Evolutionary conservation across 2,888 invertebrate genomes (phyloP), one percentile per base, ranked within the genome.

Genomic region (Melinaea marsaeus): DNA sequence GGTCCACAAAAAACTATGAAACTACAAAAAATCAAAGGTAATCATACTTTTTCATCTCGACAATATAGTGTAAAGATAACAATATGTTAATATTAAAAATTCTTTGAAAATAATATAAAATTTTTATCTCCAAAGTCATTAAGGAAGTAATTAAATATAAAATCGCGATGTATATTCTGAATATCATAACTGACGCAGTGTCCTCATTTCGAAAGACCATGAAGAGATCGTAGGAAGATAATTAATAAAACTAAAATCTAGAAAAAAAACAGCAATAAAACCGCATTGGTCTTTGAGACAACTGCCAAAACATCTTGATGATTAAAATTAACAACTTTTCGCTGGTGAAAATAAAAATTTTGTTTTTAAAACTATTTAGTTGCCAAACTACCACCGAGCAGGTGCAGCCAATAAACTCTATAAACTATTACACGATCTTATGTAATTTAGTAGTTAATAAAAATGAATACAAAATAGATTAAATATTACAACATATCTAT

Each of bases 261-360:
- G 74, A 79, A 83, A 81, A 81, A 81, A 81, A 68, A 66, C 60
- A 83, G 82, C 76, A 80, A 86, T 86, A 88, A 88, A 88, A 13
- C 79, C 74, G 79, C 79, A 79, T 79, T 79, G 80, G 74, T 74
- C 86, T 86, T 87, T 87, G 86, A 84, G 79, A 81, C 83, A 83
- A 81, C 83, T 89, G 90, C 90, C 89, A 90, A 90, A 86, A 86
- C 74, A 79, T 85, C 79, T 79, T 81, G 81, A 83, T 79, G 86
- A 89, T 88, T 85, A 86, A 86, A 88, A 88, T 87, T 84, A 85
- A 86, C 80, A 83, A 77, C 80, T 71, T 73, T 72, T 71, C 73
- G 78, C 75, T 66, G 71, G 79, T 76, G 73, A 81, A 86, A 86
- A 88, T 85, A 86, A 86, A 86, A 84, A 77, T 80, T 72, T 73